phyloP scores from a whole-genome alignment of 1,140 invertebrate species.

The Thaumetopoea pityocampa region DNA sequence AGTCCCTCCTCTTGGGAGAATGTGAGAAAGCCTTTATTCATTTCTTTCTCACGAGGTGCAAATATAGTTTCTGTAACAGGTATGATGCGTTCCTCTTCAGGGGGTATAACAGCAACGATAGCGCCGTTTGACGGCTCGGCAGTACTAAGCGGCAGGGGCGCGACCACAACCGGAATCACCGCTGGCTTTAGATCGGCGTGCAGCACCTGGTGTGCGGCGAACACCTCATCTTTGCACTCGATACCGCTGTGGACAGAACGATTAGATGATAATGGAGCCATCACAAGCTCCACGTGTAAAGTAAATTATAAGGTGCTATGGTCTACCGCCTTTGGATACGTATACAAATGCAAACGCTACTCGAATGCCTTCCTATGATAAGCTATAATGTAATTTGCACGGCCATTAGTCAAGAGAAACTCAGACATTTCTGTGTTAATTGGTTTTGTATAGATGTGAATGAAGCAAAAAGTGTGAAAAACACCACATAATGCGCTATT shows the following conservation, averaged over 20 bases:
- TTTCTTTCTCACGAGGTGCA: conserved; percentile 90
- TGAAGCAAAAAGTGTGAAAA: conserved; percentile 38
- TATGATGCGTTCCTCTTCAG: conserved; percentile 75
- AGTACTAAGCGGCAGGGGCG: conserved; percentile 27
- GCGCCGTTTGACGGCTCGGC: conserved; percentile 49
- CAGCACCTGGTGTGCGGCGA: conserved; percentile 84
- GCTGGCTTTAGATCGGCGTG: conserved; percentile 62
- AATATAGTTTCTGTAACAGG: conserved; percentile 87
- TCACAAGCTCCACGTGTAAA: conserved; percentile 11
- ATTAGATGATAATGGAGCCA: conserved; percentile 32
- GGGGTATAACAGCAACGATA: conserved; percentile 45
- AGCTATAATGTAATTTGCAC: conserved; percentile 28
- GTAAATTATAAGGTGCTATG: conserved; percentile 15
- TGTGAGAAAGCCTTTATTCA: conserved; percentile 94
- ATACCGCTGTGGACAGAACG: conserved; percentile 85
- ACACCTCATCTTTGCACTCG: conserved; percentile 90
- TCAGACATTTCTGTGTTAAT: conserved; percentile 30
- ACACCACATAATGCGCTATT: conserved; percentile 29
- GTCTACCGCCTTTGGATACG: conserved; percentile 20
- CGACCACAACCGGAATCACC: conserved; percentile 31
- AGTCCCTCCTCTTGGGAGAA: conserved; percentile 90
- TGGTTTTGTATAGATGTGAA: conserved; percentile 24
- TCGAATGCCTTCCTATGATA: conserved; percentile 28
- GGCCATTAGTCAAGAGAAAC: conserved; percentile 33
- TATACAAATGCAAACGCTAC: conserved; percentile 19